phyloP scores from a whole-genome alignment of 2,888 invertebrate genomes.

The Acrocera orbiculus region DNA sequence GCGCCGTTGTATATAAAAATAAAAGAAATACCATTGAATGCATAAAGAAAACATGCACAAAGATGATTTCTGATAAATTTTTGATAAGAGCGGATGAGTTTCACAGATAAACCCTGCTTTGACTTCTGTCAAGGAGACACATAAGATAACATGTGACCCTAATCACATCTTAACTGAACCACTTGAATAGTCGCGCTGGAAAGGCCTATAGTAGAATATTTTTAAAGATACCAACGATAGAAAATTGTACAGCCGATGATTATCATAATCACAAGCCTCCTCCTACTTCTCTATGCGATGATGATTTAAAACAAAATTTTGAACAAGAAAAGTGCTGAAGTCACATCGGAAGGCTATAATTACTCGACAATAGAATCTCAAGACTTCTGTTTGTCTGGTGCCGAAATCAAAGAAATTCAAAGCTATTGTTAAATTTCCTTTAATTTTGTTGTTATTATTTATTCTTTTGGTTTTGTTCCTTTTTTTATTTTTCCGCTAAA shows the following conservation, averaged over 20 bases:
- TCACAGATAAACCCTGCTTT: conserved; percentile 9
- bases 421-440: no score
- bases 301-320: conserved; percentile 8
- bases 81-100: conserved; percentile 9
- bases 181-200: no score
- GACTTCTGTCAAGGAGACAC: conserved; percentile 9
- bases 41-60: conserved; percentile 6
- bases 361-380: conserved; percentile 9
- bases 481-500: no score
- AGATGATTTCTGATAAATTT: conserved; percentile 7
- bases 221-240: no score
- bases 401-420: conserved; percentile 4
- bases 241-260: conserved; percentile 7
- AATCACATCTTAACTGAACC: no score
- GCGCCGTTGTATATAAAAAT: conserved; percentile 4
- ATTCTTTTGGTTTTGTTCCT: no score
- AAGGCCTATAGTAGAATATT: no score
- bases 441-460: no score
- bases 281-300: neutral
- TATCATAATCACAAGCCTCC: conserved; percentile 9
- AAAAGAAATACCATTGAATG: no score
- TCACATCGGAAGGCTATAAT: conserved; percentile 10
- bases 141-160: neutral
- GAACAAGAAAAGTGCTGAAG: conserved; percentile 10
- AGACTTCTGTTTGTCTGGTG: conserved; percentile 8